A percentile compares a stretch with the other conserved stretches of the same genome.
These are phyloP conservation scores for Peucedramus taeniatus DNA, from an alignment of 2,113 vertebrate species.

Conservation along the genomic window DNA sequence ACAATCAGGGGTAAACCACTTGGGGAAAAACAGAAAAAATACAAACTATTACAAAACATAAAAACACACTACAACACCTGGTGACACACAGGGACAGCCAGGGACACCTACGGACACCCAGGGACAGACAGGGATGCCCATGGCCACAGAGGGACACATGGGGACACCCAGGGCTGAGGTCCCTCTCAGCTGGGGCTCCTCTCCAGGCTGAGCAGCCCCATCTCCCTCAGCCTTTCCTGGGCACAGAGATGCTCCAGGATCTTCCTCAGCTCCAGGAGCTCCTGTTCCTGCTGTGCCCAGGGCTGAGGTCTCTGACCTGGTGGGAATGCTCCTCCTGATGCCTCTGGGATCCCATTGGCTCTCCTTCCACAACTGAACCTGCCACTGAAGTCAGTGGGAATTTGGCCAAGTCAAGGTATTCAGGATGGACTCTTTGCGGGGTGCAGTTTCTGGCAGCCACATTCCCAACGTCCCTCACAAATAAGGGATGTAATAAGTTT, in stretches of 20 bases:
- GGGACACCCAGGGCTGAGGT: not conserved
- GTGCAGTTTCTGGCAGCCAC: not conserved
- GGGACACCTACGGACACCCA: too few species aligned
- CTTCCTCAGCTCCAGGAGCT: not conserved
- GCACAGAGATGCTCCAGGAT: not conserved
- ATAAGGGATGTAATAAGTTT: not conserved
- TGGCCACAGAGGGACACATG: not conserved
- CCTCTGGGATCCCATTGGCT: not conserved
- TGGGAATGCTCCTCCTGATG: not conserved
- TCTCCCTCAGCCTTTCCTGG: not conserved
- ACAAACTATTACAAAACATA: too few species aligned
- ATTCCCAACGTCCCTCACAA: not conserved
- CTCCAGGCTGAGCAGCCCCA: not conserved
- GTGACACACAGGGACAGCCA: not conserved
- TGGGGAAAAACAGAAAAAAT: too few species aligned
- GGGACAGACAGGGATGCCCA: not conserved
- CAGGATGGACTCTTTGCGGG: not conserved
- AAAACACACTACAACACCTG: too few species aligned
- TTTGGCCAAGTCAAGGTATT: not conserved
- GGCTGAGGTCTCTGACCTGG: not conserved
- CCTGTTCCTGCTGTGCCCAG: not conserved
- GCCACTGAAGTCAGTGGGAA: not conserved
- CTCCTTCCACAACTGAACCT: not conserved
- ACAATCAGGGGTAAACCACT: too few species aligned
- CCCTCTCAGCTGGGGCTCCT: not conserved